Base-by-base conservation (phyloP, 2,113 vertebrate genomes). In the Cyanoramphus novaezelandiae region DNA sequence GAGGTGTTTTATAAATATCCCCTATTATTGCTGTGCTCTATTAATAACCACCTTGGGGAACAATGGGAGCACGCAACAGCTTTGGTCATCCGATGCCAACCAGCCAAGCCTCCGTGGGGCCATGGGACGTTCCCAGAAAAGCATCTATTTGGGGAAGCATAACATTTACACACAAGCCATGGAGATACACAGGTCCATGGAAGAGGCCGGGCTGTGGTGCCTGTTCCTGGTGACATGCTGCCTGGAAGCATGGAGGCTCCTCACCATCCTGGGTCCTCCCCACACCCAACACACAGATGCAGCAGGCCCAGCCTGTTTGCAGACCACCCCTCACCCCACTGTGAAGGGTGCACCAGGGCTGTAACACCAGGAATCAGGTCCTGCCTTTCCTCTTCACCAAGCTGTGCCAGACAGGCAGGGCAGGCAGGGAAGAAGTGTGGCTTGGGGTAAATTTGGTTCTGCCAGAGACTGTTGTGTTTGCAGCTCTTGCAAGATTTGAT, bases 81-180 rank as follows among this genome's bases (percentile, higher is more conserved):
- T 91, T 88, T 77, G 86, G 95, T 94, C 95, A 96, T 81, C 92
- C 3, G 93, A 96, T 96, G 95, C 95, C 95, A 88, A 62, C 92
- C 87, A 86, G 74, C 29, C 35, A 0, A 77, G 76, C 81, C 78
- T 81, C 87, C 17, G 1, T 18, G 0, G 39, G 81, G 71, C 88
- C 75, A n/a, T 49, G 91, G 89, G 92, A 81, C 57, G 6, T 97
- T 97, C 97, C 91, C 96, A 97, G 96, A 97, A 97, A 93, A 90
- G 46, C n/a, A 10, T 93, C 96, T 97, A 96, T 97, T 97, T 97
- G 96, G 86, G 95, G 96, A 96, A 94, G 82, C 85, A 5, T 2
- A 94, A 78, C 90, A 69, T 90, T 90, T 90, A 47, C 50, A 88
- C 41, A 82, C 55, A 39, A 67, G 70, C 67, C 44, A 52, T 31